phyloP scores from a whole-genome alignment of 2,113 vertebrate genomes.

The Oenanthe oenanthe region DNA sequence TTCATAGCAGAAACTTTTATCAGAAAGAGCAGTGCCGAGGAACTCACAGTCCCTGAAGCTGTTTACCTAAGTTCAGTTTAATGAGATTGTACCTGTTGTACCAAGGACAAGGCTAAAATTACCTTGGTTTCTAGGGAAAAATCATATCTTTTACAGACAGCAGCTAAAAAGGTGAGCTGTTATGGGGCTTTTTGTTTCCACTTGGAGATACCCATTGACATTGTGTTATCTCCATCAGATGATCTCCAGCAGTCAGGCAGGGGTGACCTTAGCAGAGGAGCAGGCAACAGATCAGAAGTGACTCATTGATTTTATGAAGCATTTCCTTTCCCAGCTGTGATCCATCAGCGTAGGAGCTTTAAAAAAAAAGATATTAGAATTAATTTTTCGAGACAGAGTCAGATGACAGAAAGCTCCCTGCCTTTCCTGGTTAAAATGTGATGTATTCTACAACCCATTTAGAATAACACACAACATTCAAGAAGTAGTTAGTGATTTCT shows the following conservation, averaged over 20 bases:
- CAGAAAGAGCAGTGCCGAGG: neutral
- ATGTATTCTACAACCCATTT: neutral
- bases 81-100: neutral
- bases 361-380: neutral
- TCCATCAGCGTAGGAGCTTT: neutral
- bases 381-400: neutral
- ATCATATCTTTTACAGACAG: neutral
- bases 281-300: neutral
- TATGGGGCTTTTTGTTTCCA: neutral
- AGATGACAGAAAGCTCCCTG: neutral
- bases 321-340: neutral
- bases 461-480: neutral
- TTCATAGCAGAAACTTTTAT: neutral
- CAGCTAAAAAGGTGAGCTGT: neutral
- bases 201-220: neutral
- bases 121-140: neutral
- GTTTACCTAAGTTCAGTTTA: neutral
- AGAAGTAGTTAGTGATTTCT: neutral
- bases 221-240: neutral
- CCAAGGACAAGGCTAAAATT: neutral
- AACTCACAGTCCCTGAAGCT: neutral
- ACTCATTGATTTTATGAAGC: neutral
- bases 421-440: neutral
- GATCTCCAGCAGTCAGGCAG: neutral
- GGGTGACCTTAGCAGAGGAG: neutral